These are phyloP conservation scores for Dicentrarchus labrax DNA, from an alignment of 2,113 vertebrate genomes.

Conservation along the genomic window DNA sequence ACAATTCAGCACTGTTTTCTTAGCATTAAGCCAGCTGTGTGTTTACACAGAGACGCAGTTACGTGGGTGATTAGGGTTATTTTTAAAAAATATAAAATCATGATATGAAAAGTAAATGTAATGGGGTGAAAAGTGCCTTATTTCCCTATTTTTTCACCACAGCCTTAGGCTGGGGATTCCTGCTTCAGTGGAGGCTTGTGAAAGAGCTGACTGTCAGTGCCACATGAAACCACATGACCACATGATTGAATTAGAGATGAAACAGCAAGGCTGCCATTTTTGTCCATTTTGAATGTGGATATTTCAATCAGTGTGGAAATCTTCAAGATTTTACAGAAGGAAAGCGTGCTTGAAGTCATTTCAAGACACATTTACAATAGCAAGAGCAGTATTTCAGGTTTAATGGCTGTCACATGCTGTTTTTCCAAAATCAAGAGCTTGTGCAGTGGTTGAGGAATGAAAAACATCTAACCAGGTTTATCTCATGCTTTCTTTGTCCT, in stretches of 20 bases:
- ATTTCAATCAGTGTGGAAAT: not conserved
- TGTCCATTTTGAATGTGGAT: not conserved
- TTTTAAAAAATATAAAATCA: not conserved
- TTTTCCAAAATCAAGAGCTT: not conserved
- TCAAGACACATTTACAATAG: not conserved
- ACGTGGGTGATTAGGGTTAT: no score
- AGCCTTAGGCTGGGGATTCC: not conserved
- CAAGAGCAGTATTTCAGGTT: not conserved
- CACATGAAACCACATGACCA: conserved; percentile 65
- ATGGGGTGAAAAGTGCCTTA: no score
- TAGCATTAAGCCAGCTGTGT: no score
- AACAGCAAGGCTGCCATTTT: not conserved
- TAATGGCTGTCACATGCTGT: not conserved
- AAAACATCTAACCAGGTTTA: not conserved
- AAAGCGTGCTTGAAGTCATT: not conserved
- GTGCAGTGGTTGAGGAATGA: fast-evolving
- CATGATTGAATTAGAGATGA: conserved; percentile 57
- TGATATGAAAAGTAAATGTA: not conserved
- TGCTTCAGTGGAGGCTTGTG: conserved; percentile 25
- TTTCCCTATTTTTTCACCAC: not conserved
- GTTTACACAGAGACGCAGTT: no score
- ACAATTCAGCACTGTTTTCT: no score
- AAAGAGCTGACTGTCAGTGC: conserved; percentile 47
- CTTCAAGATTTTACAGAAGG: not conserved
- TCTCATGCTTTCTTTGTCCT: not conserved